Evolutionary conservation across 1,140 invertebrate genomes (phyloP).

Genomic region (Steinernema feltiae): DNA sequence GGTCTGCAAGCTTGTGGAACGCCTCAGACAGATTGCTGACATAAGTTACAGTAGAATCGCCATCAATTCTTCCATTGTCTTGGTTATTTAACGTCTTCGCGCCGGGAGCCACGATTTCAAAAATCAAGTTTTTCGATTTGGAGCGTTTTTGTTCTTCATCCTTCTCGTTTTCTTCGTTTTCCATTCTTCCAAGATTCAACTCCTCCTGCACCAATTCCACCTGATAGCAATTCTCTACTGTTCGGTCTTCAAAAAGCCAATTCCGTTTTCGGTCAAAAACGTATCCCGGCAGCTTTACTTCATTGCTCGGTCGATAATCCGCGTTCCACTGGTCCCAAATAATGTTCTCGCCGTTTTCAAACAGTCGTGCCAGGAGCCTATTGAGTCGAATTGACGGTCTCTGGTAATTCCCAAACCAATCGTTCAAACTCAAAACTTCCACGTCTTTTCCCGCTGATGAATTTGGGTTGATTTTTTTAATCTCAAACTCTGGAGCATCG

Average conservation of each 20-base stretch:
- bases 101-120: too few species aligned
- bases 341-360: neutral
- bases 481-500: neutral
- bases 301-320: neutral
- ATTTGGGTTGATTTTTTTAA: neutral
- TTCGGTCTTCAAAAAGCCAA: neutral
- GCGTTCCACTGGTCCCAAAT: neutral
- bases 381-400: neutral
- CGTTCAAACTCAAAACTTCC: neutral
- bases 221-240: neutral
- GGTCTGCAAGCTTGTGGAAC: too few species aligned
- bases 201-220: neutral
- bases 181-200: too few species aligned
- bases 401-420: neutral
- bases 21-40: too few species aligned
- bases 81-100: too few species aligned
- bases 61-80: too few species aligned
- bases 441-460: neutral
- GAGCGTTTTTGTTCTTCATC: too few species aligned
- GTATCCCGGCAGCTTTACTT: conserved; percentile 17
- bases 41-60: too few species aligned
- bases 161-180: too few species aligned
- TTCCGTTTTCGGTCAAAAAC: conserved; percentile 9
- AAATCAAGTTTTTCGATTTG: too few species aligned
- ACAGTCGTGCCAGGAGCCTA: neutral